A percentile compares a stretch with the other conserved stretches of the same genome.
Evolutionary conservation across 2,888 invertebrate genomes (phyloP).

Genomic region (Lasius platythorax): DNA sequence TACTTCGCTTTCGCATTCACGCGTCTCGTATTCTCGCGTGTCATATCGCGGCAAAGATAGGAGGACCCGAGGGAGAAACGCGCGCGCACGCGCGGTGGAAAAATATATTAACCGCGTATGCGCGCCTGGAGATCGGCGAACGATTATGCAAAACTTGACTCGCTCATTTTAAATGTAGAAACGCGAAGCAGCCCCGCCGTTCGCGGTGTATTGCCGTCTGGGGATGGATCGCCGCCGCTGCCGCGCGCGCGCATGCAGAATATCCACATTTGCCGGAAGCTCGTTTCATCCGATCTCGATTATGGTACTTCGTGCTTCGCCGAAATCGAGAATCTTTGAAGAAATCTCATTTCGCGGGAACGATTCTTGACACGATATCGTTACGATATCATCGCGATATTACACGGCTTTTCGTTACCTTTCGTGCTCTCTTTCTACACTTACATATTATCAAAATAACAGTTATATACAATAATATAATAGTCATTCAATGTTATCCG

Average conservation of each 20-base stretch:
- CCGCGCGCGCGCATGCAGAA: background rate
- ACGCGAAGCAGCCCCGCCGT: slow-evolving; percentile 60
- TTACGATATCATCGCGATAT: background rate
- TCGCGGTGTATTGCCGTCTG: slow-evolving; percentile 48
- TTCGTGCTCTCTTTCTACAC: background rate
- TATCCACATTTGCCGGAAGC: slow-evolving; percentile 33
- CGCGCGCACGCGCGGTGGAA: slow-evolving; percentile 31
- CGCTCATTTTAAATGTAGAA: slow-evolving; percentile 75
- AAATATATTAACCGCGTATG: slow-evolving; percentile 66
- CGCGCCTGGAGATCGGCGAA: slow-evolving; percentile 66
- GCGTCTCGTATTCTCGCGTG: slow-evolving; percentile 39
- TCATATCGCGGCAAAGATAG: slow-evolving; percentile 46
- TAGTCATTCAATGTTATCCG: background rate
- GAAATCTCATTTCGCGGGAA: slow-evolving; percentile 24
- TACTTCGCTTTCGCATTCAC: slow-evolving; percentile 8
- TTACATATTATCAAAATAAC: background rate
- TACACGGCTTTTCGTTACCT: background rate
- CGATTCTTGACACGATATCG: slow-evolving; percentile 4
- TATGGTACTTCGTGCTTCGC: slow-evolving; percentile 24
- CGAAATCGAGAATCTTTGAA: slow-evolving; percentile 7
- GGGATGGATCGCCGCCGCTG: slow-evolving; percentile 35
- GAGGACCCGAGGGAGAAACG: slow-evolving; percentile 35
- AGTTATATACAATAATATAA: background rate
- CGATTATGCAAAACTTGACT: slow-evolving; percentile 73
- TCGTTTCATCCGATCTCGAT: slow-evolving; percentile 38